A percentile compares a stretch with the other conserved stretches of the same genome.
phyloP scores from a whole-genome alignment of 1,140 invertebrate genomes.

The Saccostrea echinata region DNA sequence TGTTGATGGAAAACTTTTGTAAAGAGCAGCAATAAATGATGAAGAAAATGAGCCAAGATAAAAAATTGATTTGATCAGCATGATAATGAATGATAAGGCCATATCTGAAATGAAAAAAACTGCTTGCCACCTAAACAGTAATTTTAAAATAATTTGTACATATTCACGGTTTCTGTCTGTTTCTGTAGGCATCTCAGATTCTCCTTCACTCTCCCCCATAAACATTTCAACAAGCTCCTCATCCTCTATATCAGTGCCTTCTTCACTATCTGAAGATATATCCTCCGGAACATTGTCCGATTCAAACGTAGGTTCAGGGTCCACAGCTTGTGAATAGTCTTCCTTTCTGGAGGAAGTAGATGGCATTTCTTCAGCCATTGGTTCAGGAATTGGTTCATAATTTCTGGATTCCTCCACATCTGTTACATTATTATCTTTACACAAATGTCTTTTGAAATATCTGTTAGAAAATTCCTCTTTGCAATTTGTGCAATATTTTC shows the following conservation, averaged over 20 bases:
- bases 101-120: not conserved
- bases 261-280: too few relatives aligned
- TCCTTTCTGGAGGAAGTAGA: not conserved
- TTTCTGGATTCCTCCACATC: too few relatives aligned
- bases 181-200: too few relatives aligned
- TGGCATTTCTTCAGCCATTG: not conserved
- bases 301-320: too few relatives aligned
- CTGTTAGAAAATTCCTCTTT: not conserved
- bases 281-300: too few relatives aligned
- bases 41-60: too few relatives aligned
- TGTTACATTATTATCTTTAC: not conserved
- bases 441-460: not conserved
- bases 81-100: too few relatives aligned
- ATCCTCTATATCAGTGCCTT: too few relatives aligned
- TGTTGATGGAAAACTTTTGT: not conserved
- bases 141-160: not conserved
- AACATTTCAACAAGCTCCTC: not conserved
- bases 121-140: not conserved
- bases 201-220: not conserved
- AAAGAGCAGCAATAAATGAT: too few relatives aligned
- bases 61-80: too few relatives aligned
- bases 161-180: not conserved
- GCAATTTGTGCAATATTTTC: not conserved
- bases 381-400: not conserved
- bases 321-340: not conserved